Evolutionary conservation across 2,113 vertebrate genomes (phyloP).

Genomic region (Grallaria varia): DNA sequence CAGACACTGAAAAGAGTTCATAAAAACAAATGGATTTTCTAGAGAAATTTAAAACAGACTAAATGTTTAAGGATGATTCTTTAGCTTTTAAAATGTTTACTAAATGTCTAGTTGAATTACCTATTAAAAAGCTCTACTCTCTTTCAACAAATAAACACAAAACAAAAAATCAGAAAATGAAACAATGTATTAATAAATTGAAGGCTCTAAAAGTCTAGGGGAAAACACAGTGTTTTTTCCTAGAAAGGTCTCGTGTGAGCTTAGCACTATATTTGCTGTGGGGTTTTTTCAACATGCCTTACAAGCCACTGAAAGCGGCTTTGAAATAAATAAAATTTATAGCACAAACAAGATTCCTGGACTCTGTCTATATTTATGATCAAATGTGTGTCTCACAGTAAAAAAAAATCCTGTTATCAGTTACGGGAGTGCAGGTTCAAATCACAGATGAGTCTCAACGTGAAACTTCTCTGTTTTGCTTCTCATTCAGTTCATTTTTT

Average conservation of each 20-base stretch:
- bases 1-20: neutral
- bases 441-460: neutral
- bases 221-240: neutral
- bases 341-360: neutral
- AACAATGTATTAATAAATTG: neutral
- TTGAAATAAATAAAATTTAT: neutral
- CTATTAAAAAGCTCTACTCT: neutral
- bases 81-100: neutral
- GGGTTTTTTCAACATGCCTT: neutral
- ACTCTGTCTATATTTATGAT: neutral
- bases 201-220: rapidly evolving
- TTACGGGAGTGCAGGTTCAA: neutral
- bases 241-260: neutral
- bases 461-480: neutral
- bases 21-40: neutral
- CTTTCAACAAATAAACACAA: neutral
- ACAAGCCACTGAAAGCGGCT: neutral
- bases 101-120: neutral
- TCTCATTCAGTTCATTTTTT: neutral
- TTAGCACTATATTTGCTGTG: neutral
- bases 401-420: neutral
- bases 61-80: neutral
- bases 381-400: neutral
- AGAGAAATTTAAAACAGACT: neutral
- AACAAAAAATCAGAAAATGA: neutral